Conservation (phyloP, 1,140 invertebrate species). For the Drosophila burlai region DNA sequence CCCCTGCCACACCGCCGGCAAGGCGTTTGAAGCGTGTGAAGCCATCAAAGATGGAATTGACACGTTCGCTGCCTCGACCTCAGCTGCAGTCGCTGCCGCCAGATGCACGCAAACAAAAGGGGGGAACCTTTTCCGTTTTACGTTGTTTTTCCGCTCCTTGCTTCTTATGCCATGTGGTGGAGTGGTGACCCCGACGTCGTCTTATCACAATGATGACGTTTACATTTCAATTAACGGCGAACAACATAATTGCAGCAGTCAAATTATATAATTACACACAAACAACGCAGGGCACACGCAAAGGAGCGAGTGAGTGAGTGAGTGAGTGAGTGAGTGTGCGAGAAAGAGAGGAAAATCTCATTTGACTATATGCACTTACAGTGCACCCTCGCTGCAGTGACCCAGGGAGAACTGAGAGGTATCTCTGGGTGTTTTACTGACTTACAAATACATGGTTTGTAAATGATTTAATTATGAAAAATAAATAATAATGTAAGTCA, state of each 20-base stretch:
- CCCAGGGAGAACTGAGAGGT: background rate
- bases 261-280: slow-evolving; percentile 83
- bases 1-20: background rate
- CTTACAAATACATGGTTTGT: background rate
- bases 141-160: background rate
- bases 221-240: slow-evolving; percentile 80
- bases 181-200: slow-evolving; percentile 44
- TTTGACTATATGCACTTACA: slow-evolving; percentile 22
- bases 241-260: slow-evolving; percentile 82
- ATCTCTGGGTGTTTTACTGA: background rate
- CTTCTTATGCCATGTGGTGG: slow-evolving; percentile 8
- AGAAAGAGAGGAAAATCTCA: slow-evolving; percentile 4
- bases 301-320: slow-evolving; percentile 3
- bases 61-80: slow-evolving; percentile 40
- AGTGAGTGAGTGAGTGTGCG: background rate
- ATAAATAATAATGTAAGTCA: background rate
- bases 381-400: background rate
- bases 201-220: slow-evolving; percentile 82
- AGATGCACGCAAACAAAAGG: slow-evolving; percentile 42
- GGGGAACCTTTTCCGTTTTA: slow-evolving; percentile 1
- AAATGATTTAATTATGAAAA: background rate
- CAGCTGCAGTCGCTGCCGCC: slow-evolving; percentile 10
- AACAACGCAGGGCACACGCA: slow-evolving; percentile 44
- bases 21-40: slow-evolving; percentile 53
- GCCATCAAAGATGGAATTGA: slow-evolving; percentile 68